Percentiles rank a stretch among this genome's conserved stretches.
phyloP scores from a whole-genome alignment of 2,797 vertebrate genomes.

The Chloroceryle amazona region DNA sequence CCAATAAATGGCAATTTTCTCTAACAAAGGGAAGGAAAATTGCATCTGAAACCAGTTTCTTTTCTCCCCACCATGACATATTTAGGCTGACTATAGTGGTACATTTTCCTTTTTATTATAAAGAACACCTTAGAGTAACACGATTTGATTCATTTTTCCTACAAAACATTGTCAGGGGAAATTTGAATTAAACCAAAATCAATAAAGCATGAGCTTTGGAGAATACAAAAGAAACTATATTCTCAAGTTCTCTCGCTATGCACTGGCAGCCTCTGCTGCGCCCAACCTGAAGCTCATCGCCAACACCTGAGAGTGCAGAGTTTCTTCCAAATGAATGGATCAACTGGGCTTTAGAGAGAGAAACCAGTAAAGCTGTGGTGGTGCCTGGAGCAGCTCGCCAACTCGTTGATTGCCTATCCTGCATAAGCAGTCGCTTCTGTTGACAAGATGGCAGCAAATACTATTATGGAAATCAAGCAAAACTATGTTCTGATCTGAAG shows the following conservation, averaged over 20 bases:
- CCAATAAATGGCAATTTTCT: background rate
- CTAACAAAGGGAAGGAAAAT: background rate
- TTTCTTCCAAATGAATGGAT: background rate
- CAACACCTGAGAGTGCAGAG: background rate
- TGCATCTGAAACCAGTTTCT: background rate
- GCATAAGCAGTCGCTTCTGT: background rate
- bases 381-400: background rate
- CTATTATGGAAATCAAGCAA: background rate
- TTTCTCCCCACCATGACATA: background rate
- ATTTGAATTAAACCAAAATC: background rate
- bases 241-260: background rate
- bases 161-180: background rate
- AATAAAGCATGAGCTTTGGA: background rate
- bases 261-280: background rate
- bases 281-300: background rate
- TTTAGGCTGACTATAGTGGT: background rate
- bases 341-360: background rate
- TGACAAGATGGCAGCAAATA: background rate
- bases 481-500: background rate
- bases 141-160: background rate
- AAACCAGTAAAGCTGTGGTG: background rate
- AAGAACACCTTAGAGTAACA: background rate
- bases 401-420: background rate
- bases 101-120: background rate
- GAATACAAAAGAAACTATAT: background rate